A percentile compares a stretch with the other conserved stretches of the same genome.
Evolutionary conservation across 2,888 invertebrate genomes (phyloP).

Genomic region (Volucella zonaria): DNA sequence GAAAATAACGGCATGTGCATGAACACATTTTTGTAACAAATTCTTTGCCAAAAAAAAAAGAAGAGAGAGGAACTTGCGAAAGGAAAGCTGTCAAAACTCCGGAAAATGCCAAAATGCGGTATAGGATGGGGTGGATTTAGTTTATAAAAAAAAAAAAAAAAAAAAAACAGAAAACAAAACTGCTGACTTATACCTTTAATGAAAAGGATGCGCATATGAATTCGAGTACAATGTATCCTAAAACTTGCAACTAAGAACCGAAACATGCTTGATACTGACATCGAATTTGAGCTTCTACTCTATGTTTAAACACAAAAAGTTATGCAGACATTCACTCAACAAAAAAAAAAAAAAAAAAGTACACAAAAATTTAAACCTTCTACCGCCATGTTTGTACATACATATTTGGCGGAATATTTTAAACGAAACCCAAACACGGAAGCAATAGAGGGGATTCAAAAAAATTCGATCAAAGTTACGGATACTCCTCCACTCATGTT

Average conservation of each 20-base stretch:
- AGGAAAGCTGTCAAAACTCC: slow-evolving; percentile 66
- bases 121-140: slow-evolving; percentile 18
- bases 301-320: slow-evolving; percentile 21
- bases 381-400: slow-evolving; percentile 37
- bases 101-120: slow-evolving; percentile 45
- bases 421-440: slow-evolving; percentile 30
- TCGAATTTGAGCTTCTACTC: too few species aligned
- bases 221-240: too few species aligned
- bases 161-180: slow-evolving; percentile 15
- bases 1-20: slow-evolving; percentile 61
- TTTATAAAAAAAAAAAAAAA: slow-evolving; percentile 19
- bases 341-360: background rate
- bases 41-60: slow-evolving; percentile 33
- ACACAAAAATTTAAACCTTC: slow-evolving; percentile 26
- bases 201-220: slow-evolving; percentile 28
- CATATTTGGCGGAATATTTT: slow-evolving; percentile 34
- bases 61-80: slow-evolving; percentile 22
- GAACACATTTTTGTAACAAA: slow-evolving; percentile 58
- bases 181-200: slow-evolving; percentile 66
- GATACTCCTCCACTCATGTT: slow-evolving; percentile 17
- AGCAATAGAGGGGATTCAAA: slow-evolving; percentile 22
- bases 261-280: too few species aligned
- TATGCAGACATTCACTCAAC: slow-evolving; percentile 48
- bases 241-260: too few species aligned
- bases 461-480: slow-evolving; percentile 35